Evolutionary conservation across 2,888 invertebrate species (phyloP).

Genomic region (Mythimna vitellina): DNA sequence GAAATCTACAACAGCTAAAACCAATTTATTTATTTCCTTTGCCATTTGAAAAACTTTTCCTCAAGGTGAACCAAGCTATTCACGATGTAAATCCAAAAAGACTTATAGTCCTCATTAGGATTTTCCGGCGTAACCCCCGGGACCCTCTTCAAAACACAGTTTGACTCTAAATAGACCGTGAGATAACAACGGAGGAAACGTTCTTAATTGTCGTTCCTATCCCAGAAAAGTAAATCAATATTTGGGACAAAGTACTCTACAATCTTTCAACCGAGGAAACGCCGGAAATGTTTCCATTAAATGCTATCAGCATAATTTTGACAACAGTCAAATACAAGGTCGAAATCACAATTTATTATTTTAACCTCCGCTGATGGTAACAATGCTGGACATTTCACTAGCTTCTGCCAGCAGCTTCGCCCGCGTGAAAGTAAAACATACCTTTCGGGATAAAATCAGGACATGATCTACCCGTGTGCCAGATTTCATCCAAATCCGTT

Average conservation of each 20-base stretch:
- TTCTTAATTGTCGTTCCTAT: constrained; percentile 62
- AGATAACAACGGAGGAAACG: constrained; percentile 50
- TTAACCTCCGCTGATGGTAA: constrained; percentile 8
- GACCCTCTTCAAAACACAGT: constrained; percentile 45
- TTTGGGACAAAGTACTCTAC: constrained; percentile 59
- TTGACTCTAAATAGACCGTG: constrained; percentile 39
- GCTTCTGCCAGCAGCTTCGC: background rate
- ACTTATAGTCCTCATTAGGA: constrained; percentile 29
- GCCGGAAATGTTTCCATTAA: constrained; percentile 17
- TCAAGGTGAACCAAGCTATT: background rate
- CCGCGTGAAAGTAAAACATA: no score
- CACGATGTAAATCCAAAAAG: constrained; percentile 15
- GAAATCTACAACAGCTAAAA: background rate
- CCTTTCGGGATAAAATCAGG: no score
- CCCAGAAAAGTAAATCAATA: constrained; percentile 63
- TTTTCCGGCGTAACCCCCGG: constrained; percentile 15
- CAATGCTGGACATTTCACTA: constrained; percentile 16
- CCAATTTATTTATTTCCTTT: no score
- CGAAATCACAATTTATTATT: constrained; percentile 32
- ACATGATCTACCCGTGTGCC: no score
- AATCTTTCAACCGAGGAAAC: constrained; percentile 41
- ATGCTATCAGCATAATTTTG: constrained; percentile 24
- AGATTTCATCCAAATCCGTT: no score
- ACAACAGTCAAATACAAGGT: constrained; percentile 21
- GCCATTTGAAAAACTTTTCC: background rate